Evolutionary conservation across 2,113 vertebrate genomes (phyloP).

Genomic region (Setophaga coronata): DNA sequence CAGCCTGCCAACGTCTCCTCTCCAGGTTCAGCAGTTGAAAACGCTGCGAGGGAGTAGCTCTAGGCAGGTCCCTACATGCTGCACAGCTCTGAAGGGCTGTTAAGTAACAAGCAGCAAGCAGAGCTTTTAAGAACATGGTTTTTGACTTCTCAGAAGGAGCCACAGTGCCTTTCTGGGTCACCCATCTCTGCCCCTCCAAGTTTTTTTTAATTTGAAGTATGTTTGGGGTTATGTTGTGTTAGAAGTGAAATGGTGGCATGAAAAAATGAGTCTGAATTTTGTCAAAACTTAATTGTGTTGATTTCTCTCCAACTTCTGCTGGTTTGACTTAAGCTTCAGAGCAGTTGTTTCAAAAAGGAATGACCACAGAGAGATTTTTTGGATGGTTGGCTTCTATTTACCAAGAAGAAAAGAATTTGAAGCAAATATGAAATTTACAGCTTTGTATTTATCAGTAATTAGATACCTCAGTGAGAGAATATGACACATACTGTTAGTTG

Average conservation of each 20-base stretch:
- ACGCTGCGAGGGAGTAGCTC: constrained; percentile 44
- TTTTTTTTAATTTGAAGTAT: background rate
- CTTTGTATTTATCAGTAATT: background rate
- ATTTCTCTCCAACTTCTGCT: background rate
- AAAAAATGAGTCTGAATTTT: background rate
- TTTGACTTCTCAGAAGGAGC: constrained; percentile 12
- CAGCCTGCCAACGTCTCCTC: background rate
- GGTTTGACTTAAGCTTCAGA: background rate
- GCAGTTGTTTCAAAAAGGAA: background rate
- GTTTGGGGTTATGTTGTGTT: background rate
- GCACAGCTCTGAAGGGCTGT: background rate
- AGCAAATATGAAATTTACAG: background rate
- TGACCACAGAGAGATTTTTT: background rate
- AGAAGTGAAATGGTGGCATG: background rate
- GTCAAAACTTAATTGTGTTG: background rate
- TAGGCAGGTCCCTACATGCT: constrained; percentile 47
- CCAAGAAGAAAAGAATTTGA: background rate
- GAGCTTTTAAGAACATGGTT: constrained; percentile 52
- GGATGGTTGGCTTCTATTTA: background rate
- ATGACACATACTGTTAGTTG: background rate
- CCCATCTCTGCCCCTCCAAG: background rate
- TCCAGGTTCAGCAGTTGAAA: constrained; percentile 49
- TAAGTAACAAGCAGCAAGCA: constrained; percentile 13
- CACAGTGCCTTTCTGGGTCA: background rate
- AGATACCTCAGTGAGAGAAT: background rate